These are phyloP conservation scores for Epinephelus moara DNA, from an alignment of 2,113 vertebrate genomes.

Conservation along the genomic window DNA sequence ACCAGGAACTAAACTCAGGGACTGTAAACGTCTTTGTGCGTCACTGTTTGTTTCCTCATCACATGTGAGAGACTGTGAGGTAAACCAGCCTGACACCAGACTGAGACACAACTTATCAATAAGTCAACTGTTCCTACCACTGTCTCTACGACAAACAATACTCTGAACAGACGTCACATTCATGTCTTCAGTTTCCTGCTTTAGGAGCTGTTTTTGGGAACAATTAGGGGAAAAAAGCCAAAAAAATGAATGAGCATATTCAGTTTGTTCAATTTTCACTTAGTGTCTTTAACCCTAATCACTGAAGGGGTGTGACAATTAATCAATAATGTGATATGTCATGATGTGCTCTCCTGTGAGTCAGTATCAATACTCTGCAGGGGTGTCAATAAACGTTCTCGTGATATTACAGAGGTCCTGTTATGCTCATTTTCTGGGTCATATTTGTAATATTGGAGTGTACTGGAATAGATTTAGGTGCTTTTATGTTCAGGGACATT, in stretches of 20 bases:
- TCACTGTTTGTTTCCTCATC: background rate
- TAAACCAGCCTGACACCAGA: background rate
- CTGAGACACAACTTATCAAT: background rate
- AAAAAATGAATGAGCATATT: background rate
- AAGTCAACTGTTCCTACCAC: too few relatives aligned
- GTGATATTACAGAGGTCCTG: background rate
- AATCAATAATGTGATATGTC: conserved; percentile 46
- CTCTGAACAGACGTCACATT: background rate
- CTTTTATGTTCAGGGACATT: too few relatives aligned
- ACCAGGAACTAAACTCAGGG: background rate
- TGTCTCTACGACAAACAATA: background rate
- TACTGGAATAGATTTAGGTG: too few relatives aligned
- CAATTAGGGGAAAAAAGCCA: too few relatives aligned
- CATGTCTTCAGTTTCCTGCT: background rate
- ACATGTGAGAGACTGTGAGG: background rate
- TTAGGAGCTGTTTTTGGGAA: background rate
- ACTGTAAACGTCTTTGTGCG: background rate
- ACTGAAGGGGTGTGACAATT: conserved; percentile 32
- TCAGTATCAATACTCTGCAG: conserved; percentile 25
- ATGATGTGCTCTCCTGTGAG: conserved; percentile 33
- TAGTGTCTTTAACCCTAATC: conserved; percentile 40
- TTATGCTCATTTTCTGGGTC: too few relatives aligned
- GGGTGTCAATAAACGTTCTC: background rate
- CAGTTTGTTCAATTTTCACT: conserved; percentile 19
- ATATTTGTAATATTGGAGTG: too few relatives aligned